phyloP scores from a whole-genome alignment of 1,140 invertebrate genomes.

The Saccostrea cuccullata region DNA sequence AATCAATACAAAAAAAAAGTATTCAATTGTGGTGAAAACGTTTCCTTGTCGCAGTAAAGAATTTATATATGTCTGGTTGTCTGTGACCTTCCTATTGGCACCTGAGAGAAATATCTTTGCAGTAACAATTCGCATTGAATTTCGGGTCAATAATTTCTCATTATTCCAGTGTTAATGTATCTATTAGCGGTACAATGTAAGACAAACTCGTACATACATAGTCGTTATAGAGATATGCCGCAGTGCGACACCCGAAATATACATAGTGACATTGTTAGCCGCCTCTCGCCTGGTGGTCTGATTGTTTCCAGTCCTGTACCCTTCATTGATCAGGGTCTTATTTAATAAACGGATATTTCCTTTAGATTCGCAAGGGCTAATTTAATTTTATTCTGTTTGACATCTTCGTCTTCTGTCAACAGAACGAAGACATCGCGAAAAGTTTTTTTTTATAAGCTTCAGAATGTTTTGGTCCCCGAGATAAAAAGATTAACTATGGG shows the following conservation, averaged over 20 bases:
- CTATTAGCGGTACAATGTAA: background rate
- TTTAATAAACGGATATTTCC: background rate
- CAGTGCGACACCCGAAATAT: constrained; percentile 5
- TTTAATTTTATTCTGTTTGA: background rate
- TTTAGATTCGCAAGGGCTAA: background rate
- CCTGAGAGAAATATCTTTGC: background rate
- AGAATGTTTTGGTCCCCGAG: background rate
- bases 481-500: background rate
- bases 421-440: background rate
- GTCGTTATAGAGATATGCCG: constrained; percentile 32
- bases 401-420: background rate
- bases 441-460: background rate
- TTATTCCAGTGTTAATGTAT: background rate
- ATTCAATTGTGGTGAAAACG: background rate
- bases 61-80: background rate
- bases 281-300: background rate
- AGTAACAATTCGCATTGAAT: background rate
- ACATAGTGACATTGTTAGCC: background rate
- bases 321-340: background rate
- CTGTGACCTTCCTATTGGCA: background rate
- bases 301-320: background rate
- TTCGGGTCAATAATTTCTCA: constrained; percentile 20
- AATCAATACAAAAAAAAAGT: no score
- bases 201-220: background rate
- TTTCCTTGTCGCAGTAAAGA: background rate